Base-by-base conservation (phyloP, 2,888 invertebrate genomes). In the Phalera bucephala region DNA sequence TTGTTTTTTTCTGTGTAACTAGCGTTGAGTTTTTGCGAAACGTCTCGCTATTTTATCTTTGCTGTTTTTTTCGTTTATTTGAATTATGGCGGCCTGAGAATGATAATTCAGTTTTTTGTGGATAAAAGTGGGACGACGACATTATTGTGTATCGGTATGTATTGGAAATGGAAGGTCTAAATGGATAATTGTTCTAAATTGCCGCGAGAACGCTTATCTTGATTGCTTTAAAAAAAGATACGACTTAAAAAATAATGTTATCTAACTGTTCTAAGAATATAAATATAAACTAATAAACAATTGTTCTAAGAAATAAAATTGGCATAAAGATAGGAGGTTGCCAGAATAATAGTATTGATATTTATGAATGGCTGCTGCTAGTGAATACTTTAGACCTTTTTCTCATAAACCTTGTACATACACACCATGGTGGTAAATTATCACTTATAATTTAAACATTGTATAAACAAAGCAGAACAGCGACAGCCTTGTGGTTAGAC, bases 21-120 rank as follows among this genome's bases (percentile, higher is more conserved):
- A 40, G 40, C 46, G 45, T 48, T 43, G 1, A 45, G 51, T 62
- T 58, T 59, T 64, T 69, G 59, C 43, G 31, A 42, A 33, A 38
- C 30, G 26, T 35, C 40, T 50, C 31, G 53, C 43, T 34, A 40
- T 47, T 47, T 33, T 28, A 48, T 40, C 40, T 55, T 43, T 9
- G 9, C 2, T 8, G 7, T 10, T 17, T 19, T 29, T 19, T 29
- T 19, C 15, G 10, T 41, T 51, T 45, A 33, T 49, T 17, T 40
- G 31, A 37, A 43, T 45, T 13, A 45, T 36, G 36, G 43, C 42
- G 28, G 29, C 46, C 45, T 29, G 29, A 11, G 19, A 19, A 29
- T 19, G 41, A 36, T 19, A n/a, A 11, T 29, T 39, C 34, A 40
- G 40, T 44, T 43, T 34, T 14, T 27, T 14, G 27, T 14, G 2